Conservation (phyloP, 2,888 invertebrate species). For the Antheraea yamamai region DNA sequence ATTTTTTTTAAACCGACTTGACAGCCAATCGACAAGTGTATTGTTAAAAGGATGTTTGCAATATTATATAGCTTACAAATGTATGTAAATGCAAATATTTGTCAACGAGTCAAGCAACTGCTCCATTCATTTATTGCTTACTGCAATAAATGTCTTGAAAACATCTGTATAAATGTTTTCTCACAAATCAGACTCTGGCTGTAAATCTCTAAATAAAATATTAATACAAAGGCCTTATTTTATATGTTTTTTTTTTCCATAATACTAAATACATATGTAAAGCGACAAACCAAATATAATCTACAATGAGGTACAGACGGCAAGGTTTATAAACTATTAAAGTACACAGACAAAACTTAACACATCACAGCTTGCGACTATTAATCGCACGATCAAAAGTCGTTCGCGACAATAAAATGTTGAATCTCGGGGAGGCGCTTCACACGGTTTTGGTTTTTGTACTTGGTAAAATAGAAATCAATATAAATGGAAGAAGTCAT, state of each 20-base stretch:
- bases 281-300: neutral
- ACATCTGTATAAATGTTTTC: no score
- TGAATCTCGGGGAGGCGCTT: neutral
- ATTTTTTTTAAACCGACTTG: no score
- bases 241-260: neutral
- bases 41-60: no score
- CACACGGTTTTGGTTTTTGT: neutral
- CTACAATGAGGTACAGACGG: slow-evolving; percentile 13
- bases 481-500: no score
- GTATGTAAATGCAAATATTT: no score
- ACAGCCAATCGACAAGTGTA: no score
- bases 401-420: neutral
- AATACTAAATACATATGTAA: neutral
- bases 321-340: slow-evolving; percentile 2
- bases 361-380: neutral
- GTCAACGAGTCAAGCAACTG: no score
- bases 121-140: no score
- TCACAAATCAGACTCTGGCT: no score
- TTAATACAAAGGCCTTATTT: neutral
- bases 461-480: no score
- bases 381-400: slow-evolving; percentile 1
- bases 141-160: no score
- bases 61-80: no score
- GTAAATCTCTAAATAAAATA: neutral
- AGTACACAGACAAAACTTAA: neutral